These are phyloP conservation scores for Amblyjoppa fuscipennis DNA, from an alignment of 2,888 invertebrate species.

Conservation along the genomic window DNA sequence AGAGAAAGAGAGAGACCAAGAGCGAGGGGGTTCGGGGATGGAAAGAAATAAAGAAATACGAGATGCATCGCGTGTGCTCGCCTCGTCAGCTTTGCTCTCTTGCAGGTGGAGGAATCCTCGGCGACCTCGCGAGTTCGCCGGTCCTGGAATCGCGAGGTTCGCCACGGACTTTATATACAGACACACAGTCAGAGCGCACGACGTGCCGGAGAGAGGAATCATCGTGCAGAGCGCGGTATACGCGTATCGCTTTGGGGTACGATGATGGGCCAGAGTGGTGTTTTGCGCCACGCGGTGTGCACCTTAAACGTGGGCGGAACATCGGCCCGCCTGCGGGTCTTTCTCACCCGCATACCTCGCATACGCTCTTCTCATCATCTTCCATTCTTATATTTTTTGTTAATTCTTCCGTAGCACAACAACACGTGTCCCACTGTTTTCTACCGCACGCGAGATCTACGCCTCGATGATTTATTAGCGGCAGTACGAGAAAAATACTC, in stretches of 20 bases:
- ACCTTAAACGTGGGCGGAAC: constrained; percentile 82
- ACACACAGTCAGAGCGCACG: neutral
- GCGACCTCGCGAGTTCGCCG: constrained; percentile 34
- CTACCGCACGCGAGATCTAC: neutral
- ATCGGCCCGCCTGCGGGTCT: constrained; percentile 76
- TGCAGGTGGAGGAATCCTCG: constrained; percentile 73
- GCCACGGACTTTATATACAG: neutral
- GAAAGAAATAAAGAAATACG: constrained; percentile 44
- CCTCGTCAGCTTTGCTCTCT: constrained; percentile 62
- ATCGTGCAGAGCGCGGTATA: constrained; percentile 13
- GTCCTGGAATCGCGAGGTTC: constrained; percentile 1
- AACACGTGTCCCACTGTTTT: neutral
- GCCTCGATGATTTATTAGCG: constrained; percentile 46
- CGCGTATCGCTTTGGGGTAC: constrained; percentile 55
- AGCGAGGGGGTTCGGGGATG: constrained; percentile 29
- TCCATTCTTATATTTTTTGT: constrained; percentile 17
- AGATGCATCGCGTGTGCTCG: constrained; percentile 74
- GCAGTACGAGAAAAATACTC: neutral
- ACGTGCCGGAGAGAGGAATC: constrained; percentile 25
- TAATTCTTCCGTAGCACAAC: neutral
- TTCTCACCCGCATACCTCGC: constrained; percentile 83
- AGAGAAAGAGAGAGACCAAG: constrained; percentile 12
- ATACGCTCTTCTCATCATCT: constrained; percentile 68
- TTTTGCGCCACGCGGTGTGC: constrained; percentile 70
- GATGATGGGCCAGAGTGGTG: constrained; percentile 63